These are phyloP conservation scores for Pachyseris speciosa DNA, from an alignment of 64 coral and sea anemone species.

Conservation along the genomic window DNA sequence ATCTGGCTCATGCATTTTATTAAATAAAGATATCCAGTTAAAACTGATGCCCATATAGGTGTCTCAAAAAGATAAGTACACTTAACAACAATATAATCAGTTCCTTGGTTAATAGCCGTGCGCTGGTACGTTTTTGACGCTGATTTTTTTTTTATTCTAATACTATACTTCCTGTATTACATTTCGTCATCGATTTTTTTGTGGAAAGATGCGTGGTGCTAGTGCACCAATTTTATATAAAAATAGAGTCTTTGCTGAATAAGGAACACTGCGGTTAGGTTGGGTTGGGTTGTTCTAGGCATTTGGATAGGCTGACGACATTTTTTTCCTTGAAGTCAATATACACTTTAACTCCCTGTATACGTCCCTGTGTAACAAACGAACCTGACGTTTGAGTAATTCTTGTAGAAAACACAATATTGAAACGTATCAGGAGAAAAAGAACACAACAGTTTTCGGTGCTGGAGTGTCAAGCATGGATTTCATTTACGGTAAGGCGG, in stretches of 20 bases:
- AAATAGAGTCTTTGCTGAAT: background rate
- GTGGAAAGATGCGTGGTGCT: too few relatives aligned
- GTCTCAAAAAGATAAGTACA: too few relatives aligned
- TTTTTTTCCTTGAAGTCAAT: background rate
- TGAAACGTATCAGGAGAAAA: background rate
- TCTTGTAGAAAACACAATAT: background rate
- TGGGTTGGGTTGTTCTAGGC: background rate
- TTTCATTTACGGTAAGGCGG: background rate
- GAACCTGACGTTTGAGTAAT: background rate
- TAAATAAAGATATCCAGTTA: too few relatives aligned
- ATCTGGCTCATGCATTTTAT: too few relatives aligned
- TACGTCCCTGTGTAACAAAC: background rate
- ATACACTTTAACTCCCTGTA: background rate
- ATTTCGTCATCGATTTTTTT: too few relatives aligned
- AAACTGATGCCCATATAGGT: too few relatives aligned
- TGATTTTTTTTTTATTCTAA: too few relatives aligned
- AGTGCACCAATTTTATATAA: too few relatives aligned
- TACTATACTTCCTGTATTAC: too few relatives aligned
- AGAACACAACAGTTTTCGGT: background rate
- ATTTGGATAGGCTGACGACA: background rate
- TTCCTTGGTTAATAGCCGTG: too few relatives aligned
- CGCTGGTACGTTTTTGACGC: too few relatives aligned
- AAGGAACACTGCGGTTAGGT: background rate
- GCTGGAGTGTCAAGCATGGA: background rate
- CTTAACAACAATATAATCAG: too few relatives aligned